A percentile compares a stretch with the other conserved stretches of the same genome.
These are phyloP conservation scores for Myocastor coypus DNA, from an alignment of 2,113 vertebrate genomes.

Conservation along the genomic window DNA sequence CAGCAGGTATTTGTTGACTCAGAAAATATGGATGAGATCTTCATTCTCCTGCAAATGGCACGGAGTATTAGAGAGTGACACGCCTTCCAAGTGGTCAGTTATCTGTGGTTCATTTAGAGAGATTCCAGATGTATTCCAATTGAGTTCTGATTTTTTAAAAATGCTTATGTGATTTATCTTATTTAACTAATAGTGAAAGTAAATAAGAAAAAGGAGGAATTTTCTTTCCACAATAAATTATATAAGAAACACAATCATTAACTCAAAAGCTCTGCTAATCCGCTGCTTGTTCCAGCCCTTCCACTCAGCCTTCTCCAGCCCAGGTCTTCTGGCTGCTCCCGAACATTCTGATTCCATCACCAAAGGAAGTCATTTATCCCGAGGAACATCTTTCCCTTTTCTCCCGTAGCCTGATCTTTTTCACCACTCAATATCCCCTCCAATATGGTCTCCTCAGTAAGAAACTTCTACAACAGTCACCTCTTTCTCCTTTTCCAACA, in stretches of 20 bases:
- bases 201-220: neutral
- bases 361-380: neutral
- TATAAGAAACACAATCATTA: neutral
- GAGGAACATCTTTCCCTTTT: neutral
- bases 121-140: slow-evolving; percentile 16
- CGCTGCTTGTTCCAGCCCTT: neutral
- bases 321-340: neutral
- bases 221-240: slow-evolving; percentile 14
- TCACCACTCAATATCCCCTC: neutral
- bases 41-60: neutral
- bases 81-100: neutral
- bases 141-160: neutral
- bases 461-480: neutral
- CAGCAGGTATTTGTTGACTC: neutral
- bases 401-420: neutral
- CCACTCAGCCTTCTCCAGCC: neutral
- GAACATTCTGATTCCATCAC: neutral
- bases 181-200: slow-evolving; percentile 35
- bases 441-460: neutral
- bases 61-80: neutral
- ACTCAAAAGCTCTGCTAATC: slow-evolving; percentile 18
- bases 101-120: neutral
- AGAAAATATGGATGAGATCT: neutral
- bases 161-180: slow-evolving; percentile 50
- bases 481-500: neutral